Base-by-base conservation (phyloP, 2,888 invertebrate genomes). In the Yponomeuta plumbellus region DNA sequence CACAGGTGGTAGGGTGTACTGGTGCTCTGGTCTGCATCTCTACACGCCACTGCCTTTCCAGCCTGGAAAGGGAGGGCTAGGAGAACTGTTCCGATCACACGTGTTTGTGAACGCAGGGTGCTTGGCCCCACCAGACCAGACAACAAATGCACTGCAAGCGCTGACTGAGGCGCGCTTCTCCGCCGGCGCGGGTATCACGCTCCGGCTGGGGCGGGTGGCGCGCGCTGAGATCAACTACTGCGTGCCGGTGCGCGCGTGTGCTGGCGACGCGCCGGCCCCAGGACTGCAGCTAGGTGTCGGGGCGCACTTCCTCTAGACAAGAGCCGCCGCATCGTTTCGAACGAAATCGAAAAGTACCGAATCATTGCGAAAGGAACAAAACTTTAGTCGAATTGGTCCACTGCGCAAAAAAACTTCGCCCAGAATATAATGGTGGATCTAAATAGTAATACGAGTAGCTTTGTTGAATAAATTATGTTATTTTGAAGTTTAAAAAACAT, bases 221-320 rank as follows among this genome's bases (percentile, higher is more conserved):
- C 93, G 98, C 67, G 92, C 99, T 66, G 99, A 99, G 92, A 93
- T 99, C 66, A 99, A 99, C 92, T 98, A 99, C 89, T 96, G 97
- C 83, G 86, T 96, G 77, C 99, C 99, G 59, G 75, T 96, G 66
- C 86, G 91, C 63, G 93, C 93, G 70, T 91, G 93, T 71, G 84
- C 91, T 68, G 94, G 92, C 17, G 97, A 98, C 86, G 89, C 84
- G 73, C 73, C 92, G 66, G 88, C 93, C 66, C 93, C 93, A 70
- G 96, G 96, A 61, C 92, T 97, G 74, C 97, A 97, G 87, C 94
- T 97, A 79, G 97, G 97, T 52, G 93, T 97, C 72, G 97, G 97
- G 40, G 93, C 96, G 66, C 94, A 95, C 76, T 97, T 97, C 86
- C 92, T 97, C 72, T 96, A 92, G 70, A 70, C 67, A 66, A 3